These are phyloP conservation scores for Scomberomorus guttatus DNA, from an alignment of 2,797 vertebrate genomes.

Conservation along the genomic window DNA sequence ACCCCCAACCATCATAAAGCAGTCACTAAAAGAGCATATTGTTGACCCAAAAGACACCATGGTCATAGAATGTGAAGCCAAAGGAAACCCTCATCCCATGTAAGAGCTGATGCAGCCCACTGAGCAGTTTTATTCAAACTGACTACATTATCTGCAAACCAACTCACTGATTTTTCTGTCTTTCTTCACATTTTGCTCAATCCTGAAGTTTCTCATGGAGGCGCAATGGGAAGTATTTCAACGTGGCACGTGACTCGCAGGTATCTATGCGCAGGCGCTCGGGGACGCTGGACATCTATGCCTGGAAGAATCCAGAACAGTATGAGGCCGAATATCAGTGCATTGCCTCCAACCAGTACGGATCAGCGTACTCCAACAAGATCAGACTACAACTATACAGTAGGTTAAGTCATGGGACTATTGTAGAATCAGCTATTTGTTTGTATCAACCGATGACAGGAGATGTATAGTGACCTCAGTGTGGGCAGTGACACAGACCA, in stretches of 20 bases:
- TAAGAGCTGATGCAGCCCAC: slow-evolving; percentile 70
- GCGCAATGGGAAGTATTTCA: slow-evolving; percentile 94
- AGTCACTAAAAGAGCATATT: slow-evolving; percentile 95
- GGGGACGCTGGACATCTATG: slow-evolving; percentile 94
- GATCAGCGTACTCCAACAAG: slow-evolving; percentile 93
- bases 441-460: not conserved
- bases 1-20: slow-evolving; percentile 96
- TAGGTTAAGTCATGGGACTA: slow-evolving; percentile 80
- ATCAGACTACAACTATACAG: slow-evolving; percentile 95
- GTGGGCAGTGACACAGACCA: not conserved
- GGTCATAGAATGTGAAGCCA: slow-evolving; percentile 95
- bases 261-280: slow-evolving; percentile 92
- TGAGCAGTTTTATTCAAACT: not conserved
- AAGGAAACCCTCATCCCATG: slow-evolving; percentile 95
- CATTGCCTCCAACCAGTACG: slow-evolving; percentile 92
- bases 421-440: slow-evolving; percentile 18
- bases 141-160: not conserved
- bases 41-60: slow-evolving; percentile 97
- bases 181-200: slow-evolving; percentile 8
- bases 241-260: slow-evolving; percentile 93
- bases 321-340: slow-evolving; percentile 98
- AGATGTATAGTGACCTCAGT: slow-evolving; percentile 6
- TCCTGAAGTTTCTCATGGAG: slow-evolving; percentile 93
- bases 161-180: slow-evolving; percentile 27
- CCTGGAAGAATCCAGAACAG: slow-evolving; percentile 92